phyloP scores from a whole-genome alignment of 2,888 invertebrate genomes.

The Galerucella nymphaeae region DNA sequence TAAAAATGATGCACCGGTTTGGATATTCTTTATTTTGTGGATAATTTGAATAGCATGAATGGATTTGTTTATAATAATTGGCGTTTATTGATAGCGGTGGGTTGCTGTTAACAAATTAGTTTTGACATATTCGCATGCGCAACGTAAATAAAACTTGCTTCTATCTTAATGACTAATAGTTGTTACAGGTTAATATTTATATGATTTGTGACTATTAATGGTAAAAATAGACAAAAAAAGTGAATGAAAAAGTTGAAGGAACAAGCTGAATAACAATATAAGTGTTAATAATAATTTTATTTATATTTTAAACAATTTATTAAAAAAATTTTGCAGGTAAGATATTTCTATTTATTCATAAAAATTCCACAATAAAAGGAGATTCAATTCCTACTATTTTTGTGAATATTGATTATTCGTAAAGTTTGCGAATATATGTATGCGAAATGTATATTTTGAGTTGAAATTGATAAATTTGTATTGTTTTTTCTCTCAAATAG shows the following conservation, averaged over 20 bases:
- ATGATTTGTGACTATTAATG: too few species aligned
- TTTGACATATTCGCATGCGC: conserved; percentile 7
- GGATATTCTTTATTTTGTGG: background rate
- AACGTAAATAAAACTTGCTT: background rate
- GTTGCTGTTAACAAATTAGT: background rate
- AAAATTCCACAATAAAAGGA: background rate
- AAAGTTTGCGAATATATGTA: too few species aligned
- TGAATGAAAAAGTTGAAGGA: too few species aligned
- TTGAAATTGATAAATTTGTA: too few species aligned
- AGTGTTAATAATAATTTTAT: too few species aligned
- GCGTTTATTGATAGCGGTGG: background rate
- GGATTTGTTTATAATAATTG: conserved; percentile 3
- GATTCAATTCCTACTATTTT: background rate
- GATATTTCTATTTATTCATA: background rate
- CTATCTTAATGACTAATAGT: conserved; percentile 6
- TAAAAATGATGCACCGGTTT: too few species aligned
- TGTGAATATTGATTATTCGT: too few species aligned
- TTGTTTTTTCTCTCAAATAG: background rate
- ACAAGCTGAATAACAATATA: too few species aligned
- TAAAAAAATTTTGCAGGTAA: background rate
- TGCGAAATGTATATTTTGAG: background rate
- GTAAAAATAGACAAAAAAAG: too few species aligned
- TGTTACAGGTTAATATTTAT: background rate
- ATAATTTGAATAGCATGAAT: background rate
- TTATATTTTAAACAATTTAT: background rate